phyloP scores from a whole-genome alignment of 2,113 vertebrate species.

The Salvator merianae region DNA sequence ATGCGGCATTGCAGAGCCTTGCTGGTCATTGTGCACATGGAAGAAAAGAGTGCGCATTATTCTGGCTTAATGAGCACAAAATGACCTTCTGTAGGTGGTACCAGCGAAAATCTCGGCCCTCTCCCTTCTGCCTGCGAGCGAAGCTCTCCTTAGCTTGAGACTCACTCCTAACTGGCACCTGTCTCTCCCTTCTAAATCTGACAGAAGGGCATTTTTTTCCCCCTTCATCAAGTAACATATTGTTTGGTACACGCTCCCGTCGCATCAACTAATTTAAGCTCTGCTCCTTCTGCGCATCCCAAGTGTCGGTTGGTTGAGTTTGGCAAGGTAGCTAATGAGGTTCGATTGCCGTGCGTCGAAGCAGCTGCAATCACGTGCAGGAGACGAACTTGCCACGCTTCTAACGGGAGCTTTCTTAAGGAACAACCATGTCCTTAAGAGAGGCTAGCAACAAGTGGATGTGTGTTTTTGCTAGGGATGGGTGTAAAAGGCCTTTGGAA shows the following conservation, averaged over 20 bases:
- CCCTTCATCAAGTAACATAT: neutral
- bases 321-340: constrained; percentile 65
- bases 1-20: neutral
- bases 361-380: neutral
- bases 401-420: neutral
- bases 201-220: constrained; percentile 2
- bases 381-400: neutral
- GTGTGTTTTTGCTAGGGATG: neutral
- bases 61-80: neutral
- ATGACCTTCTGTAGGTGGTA: neutral
- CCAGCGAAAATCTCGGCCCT: neutral
- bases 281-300: constrained; percentile 43
- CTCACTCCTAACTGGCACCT: accelerated
- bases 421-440: no score
- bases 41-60: neutral
- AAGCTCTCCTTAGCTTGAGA: accelerated
- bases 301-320: constrained; percentile 55
- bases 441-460: neutral
- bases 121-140: neutral
- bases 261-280: constrained; percentile 61
- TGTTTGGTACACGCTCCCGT: constrained; percentile 38
- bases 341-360: constrained; percentile 35
- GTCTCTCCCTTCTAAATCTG: neutral
- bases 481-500: neutral
- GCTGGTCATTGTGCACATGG: neutral